Percentiles rank a stretch among this genome's conserved stretches.
phyloP scores from a whole-genome alignment of 2,797 vertebrate genomes.

The Rhynchonycteris naso region DNA sequence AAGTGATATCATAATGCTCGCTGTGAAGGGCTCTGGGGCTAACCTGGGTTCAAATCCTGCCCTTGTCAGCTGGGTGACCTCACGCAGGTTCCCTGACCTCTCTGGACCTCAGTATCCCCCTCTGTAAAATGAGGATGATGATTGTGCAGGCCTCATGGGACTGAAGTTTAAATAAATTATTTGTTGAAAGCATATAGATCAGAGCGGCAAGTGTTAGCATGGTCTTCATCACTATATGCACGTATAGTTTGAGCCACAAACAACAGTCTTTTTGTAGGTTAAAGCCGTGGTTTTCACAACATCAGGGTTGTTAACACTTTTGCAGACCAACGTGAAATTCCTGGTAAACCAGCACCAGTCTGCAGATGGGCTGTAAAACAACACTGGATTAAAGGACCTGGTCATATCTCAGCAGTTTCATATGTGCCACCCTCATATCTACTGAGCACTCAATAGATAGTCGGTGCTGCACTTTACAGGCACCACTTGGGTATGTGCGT shows the following conservation, averaged over 20 bases:
- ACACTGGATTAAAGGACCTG: background rate
- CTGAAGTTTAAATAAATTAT: background rate
- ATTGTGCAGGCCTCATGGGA: background rate
- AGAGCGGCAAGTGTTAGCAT: background rate
- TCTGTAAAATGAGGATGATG: background rate
- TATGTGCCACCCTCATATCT: background rate
- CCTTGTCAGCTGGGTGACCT: background rate
- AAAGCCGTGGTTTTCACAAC: background rate
- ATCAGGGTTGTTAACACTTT: no score
- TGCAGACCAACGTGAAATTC: no score
- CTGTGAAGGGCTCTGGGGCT: background rate
- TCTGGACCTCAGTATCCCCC: constrained; percentile 1
- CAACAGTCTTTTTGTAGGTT: background rate
- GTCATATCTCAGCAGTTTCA: background rate
- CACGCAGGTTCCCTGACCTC: background rate
- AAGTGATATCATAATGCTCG: accelerated
- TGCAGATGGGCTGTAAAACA: no score
- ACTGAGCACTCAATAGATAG: background rate
- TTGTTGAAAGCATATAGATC: background rate
- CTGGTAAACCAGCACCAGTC: no score
- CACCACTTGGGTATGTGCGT: no score
- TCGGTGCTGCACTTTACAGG: background rate
- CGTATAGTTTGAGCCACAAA: accelerated
- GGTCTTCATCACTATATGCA: accelerated
- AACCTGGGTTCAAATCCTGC: background rate